phyloP scores from a whole-genome alignment of 2,888 invertebrate species.

The Thelaira solivaga region DNA sequence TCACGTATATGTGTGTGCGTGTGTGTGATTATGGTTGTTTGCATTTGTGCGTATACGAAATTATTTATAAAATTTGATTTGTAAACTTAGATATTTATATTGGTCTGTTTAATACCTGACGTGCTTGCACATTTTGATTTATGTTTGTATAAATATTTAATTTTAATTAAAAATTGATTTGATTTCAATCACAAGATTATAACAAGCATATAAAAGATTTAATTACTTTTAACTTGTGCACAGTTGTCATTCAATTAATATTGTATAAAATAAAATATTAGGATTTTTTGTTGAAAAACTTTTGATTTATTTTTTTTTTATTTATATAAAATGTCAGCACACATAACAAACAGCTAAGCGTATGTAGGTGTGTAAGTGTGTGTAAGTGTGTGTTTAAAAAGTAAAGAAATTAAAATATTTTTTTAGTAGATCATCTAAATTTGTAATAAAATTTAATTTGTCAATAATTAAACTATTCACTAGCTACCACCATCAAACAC shows the following conservation, averaged over 20 bases:
- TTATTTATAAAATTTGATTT: conserved; percentile 18
- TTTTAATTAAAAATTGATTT: conserved; percentile 6
- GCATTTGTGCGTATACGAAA: not conserved
- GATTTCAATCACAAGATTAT: conserved; percentile 2
- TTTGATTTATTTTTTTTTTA: too few relatives aligned
- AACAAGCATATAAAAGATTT: not conserved
- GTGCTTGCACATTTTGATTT: not conserved
- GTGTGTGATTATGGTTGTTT: not conserved
- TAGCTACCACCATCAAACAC: too few relatives aligned
- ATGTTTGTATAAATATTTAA: conserved; percentile 11
- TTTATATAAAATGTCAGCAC: too few relatives aligned
- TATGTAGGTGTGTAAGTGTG: too few relatives aligned
- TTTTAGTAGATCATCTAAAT: too few relatives aligned
- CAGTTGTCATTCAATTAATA: not conserved
- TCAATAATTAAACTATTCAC: too few relatives aligned
- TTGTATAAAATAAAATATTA: not conserved
- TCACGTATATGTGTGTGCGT: not conserved
- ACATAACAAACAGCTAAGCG: too few relatives aligned
- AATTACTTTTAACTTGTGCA: not conserved
- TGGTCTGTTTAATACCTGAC: not conserved
- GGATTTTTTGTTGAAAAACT: not conserved
- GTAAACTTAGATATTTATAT: not conserved
- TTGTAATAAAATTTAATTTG: too few relatives aligned
- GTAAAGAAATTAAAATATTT: too few relatives aligned
- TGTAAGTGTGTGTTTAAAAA: too few relatives aligned